phyloP scores from a whole-genome alignment of 2,113 vertebrate species.

The Gracilinanus agilis region DNA sequence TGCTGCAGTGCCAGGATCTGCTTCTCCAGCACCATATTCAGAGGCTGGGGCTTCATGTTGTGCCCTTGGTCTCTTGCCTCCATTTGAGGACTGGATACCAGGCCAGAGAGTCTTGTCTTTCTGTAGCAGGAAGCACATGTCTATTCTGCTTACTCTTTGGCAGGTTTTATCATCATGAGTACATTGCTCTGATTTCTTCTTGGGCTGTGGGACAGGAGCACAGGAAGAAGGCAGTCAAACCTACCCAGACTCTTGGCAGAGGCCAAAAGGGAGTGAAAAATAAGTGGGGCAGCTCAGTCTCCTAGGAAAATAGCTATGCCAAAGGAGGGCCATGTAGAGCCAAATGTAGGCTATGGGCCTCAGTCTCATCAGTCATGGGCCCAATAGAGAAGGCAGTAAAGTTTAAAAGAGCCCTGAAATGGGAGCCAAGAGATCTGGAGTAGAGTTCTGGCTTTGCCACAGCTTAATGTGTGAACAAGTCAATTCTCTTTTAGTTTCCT shows the following conservation, averaged over 20 bases:
- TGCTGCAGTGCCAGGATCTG: constrained; percentile 79
- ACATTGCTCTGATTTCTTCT: constrained; percentile 35
- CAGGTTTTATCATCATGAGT: constrained; percentile 32
- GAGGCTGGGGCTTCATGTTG: constrained; percentile 68
- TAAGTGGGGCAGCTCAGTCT: background rate
- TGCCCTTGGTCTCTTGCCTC: constrained; percentile 62
- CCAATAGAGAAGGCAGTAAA: background rate
- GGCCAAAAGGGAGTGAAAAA: constrained; percentile 7
- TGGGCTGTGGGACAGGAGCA: constrained; percentile 67
- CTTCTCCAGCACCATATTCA: constrained; percentile 75
- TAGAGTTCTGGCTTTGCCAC: background rate
- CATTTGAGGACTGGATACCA: constrained; percentile 60
- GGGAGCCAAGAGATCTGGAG: background rate
- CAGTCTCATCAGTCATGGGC: background rate
- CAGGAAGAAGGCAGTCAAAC: background rate
- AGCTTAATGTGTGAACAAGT: constrained; percentile 5
- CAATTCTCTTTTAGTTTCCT: background rate
- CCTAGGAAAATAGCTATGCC: background rate
- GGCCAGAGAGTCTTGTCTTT: background rate
- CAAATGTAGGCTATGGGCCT: background rate
- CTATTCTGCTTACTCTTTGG: background rate
- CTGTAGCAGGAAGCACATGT: constrained; percentile 12
- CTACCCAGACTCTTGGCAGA: background rate
- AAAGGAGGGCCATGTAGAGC: background rate
- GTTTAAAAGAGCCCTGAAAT: background rate